These are phyloP conservation scores for Ardeotis arabs DNA, from an alignment of 2,113 vertebrate genomes.

Conservation along the genomic window DNA sequence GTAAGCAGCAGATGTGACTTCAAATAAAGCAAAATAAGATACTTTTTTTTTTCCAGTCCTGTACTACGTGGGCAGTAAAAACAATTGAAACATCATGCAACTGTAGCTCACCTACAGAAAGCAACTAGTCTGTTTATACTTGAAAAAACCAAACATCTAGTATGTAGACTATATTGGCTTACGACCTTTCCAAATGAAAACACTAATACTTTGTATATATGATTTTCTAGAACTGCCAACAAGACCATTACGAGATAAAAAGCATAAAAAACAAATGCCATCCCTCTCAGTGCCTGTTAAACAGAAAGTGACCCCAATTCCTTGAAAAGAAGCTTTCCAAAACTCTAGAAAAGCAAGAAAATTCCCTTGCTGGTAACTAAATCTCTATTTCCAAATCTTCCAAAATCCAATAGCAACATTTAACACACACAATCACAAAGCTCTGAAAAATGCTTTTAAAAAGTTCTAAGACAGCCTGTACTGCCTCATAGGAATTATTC, in stretches of 20 bases:
- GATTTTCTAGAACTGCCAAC: background rate
- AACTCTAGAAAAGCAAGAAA: background rate
- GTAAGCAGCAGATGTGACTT: background rate
- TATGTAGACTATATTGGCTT: background rate
- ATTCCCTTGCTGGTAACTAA: conserved; percentile 16
- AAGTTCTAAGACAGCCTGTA: conserved; percentile 36
- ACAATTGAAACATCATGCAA: background rate
- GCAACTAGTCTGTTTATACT: conserved; percentile 1
- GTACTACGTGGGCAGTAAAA: background rate
- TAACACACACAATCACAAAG: conserved; percentile 7
- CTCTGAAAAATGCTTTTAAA: conserved; percentile 39
- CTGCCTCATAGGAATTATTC: conserved; percentile 39
- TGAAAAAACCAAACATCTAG: background rate
- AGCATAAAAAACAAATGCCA: background rate
- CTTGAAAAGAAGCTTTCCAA: conserved; percentile 23
- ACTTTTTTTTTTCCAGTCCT: background rate
- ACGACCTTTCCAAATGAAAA: conserved; percentile 14
- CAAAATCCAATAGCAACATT: conserved; percentile 31
- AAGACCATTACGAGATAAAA: background rate
- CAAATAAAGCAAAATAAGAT: background rate
- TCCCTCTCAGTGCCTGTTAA: background rate
- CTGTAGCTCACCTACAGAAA: background rate
- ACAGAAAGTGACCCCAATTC: conserved; percentile 12
- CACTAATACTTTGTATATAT: background rate
- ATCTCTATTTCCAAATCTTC: conserved; percentile 34